Conservation (phyloP, 2,797 vertebrate genomes). For the Danionella dracula region DNA sequence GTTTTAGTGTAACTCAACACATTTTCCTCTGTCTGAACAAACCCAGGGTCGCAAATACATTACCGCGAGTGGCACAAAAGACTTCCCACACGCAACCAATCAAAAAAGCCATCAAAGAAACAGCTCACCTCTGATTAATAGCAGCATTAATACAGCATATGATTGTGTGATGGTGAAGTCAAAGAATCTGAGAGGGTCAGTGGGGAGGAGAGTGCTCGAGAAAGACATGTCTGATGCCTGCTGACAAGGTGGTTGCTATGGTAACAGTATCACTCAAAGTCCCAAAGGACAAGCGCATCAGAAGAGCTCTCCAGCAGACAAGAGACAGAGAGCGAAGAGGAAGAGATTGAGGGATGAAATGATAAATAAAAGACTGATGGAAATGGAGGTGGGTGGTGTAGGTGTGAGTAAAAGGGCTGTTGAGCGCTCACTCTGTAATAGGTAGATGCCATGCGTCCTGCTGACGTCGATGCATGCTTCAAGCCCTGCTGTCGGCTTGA, state of each 20-base stretch:
- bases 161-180: conserved; percentile 27
- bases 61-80: not conserved
- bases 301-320: conserved; percentile 47
- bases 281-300: conserved; percentile 41
- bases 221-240: conserved; percentile 32
- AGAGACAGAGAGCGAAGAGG: conserved; percentile 19
- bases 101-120: conserved; percentile 19
- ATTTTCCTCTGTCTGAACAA: too few species aligned
- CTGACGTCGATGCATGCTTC: conserved; percentile 6
- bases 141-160: conserved; percentile 22
- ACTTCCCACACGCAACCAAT: conserved; percentile 2
- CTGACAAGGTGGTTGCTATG: conserved; percentile 46
- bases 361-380: conserved; percentile 34
- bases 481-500: conserved; percentile 14
- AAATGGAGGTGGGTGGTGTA: conserved; percentile 36
- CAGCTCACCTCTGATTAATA: conserved; percentile 19
- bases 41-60: not conserved
- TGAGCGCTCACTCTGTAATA: conserved; percentile 21
- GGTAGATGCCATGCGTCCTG: conserved; percentile 14
- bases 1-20: too few species aligned
- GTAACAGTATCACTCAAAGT: conserved; percentile 39
- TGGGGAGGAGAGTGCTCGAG: conserved; percentile 23
- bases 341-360: conserved; percentile 11
- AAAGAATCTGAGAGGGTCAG: conserved; percentile 25
- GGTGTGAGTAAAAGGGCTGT: conserved; percentile 32